These are phyloP conservation scores for Cheilosia vulpina DNA, from an alignment of 2,888 invertebrate species.

Conservation along the genomic window DNA sequence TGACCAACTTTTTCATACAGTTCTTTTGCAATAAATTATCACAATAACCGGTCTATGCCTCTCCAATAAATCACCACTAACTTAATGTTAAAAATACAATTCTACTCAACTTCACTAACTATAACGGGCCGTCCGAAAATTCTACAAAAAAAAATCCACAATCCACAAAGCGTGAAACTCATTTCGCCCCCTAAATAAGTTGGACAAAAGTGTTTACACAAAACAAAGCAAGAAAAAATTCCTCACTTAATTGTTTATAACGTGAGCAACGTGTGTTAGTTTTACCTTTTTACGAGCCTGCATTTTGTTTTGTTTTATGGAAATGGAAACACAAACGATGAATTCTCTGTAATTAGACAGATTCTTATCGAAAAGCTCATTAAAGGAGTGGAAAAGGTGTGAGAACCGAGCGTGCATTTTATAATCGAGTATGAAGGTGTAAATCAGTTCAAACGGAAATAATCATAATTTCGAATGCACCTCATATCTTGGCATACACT, in stretches of 20 bases:
- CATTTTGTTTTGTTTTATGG: conserved; percentile 20
- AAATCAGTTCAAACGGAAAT: conserved; percentile 28
- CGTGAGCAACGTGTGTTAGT: conserved; percentile 23
- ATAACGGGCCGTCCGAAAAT: neutral
- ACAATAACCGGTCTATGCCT: neutral
- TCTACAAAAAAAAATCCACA: conserved; percentile 6
- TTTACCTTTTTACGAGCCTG: neutral
- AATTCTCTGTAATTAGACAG: conserved; percentile 49
- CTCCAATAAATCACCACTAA: conserved; percentile 15
- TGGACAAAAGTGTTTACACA: conserved; percentile 40
- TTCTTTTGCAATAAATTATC: conserved; percentile 17
- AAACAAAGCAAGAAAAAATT: conserved; percentile 36
- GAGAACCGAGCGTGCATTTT: conserved; percentile 34
- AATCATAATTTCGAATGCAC: conserved; percentile 38
- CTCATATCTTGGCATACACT: neutral
- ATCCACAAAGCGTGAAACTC: conserved; percentile 31
- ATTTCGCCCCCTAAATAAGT: conserved; percentile 24
- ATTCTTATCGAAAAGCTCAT: conserved; percentile 54
- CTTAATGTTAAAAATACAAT: conserved; percentile 5
- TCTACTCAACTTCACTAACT: neutral
- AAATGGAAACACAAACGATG: conserved; percentile 17
- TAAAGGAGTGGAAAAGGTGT: conserved; percentile 58
- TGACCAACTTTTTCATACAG: conserved; percentile 7
- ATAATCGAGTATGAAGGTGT: conserved; percentile 16
- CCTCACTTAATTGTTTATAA: conserved; percentile 52